Evolutionary conservation across 2,113 vertebrate genomes (phyloP).

Genomic region (Octodon degus): DNA sequence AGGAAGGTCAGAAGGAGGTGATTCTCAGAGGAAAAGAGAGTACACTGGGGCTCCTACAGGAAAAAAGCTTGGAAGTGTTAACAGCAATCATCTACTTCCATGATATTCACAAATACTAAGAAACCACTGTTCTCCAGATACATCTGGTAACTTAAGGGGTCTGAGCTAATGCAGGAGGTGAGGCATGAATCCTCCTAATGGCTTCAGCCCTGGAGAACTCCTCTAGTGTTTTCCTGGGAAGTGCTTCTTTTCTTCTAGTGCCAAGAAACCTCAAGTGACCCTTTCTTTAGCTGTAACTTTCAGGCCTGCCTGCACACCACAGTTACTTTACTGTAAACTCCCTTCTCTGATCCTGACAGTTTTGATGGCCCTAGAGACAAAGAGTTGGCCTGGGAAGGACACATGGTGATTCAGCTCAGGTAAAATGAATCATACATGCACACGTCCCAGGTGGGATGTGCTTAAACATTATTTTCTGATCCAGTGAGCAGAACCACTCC

Average conservation of each 20-base stretch:
- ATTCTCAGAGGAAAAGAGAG: not conserved
- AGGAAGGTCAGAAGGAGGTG: not conserved
- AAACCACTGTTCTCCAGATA: slow-evolving; percentile 14
- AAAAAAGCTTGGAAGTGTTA: not conserved
- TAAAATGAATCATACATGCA: not conserved
- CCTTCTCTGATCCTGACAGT: not conserved
- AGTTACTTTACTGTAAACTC: too few relatives aligned
- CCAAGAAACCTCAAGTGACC: not conserved
- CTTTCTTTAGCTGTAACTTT: not conserved
- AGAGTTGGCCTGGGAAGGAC: not conserved
- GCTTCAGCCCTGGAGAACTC: not conserved
- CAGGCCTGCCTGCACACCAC: not conserved
- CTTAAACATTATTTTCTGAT: slow-evolving; percentile 7
- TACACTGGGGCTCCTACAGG: not conserved
- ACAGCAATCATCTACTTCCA: not conserved
- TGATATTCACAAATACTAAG: not conserved
- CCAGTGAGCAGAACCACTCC: slow-evolving; percentile 1
- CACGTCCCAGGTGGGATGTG: slow-evolving; percentile 23
- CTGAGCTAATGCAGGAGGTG: slow-evolving; percentile 55
- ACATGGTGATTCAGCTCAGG: not conserved
- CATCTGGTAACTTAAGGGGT: slow-evolving; percentile 48
- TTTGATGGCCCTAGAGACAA: not conserved
- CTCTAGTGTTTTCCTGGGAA: not conserved
- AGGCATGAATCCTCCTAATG: slow-evolving; percentile 56
- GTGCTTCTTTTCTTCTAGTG: not conserved